phyloP scores from a whole-genome alignment of 2,113 vertebrate species.

The Sinosuthora webbiana region DNA sequence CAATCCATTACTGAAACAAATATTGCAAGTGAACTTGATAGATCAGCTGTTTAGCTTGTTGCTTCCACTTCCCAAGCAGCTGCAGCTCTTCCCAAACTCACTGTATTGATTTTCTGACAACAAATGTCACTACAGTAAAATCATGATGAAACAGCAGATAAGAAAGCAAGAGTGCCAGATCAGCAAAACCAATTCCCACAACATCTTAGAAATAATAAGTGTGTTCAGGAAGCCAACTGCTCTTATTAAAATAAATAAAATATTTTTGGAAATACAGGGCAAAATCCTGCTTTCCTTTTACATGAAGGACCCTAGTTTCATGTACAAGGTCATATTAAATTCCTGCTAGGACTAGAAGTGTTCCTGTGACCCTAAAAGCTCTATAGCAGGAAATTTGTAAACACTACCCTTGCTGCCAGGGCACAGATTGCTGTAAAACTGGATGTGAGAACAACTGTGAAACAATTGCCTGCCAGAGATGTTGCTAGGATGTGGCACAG shows the following conservation, averaged over 20 bases:
- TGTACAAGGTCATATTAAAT: not conserved
- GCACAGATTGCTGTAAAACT: not conserved
- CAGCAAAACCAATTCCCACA: not conserved
- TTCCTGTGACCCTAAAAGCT: not conserved
- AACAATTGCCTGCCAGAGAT: not conserved
- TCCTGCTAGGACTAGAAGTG: not conserved
- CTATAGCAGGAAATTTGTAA: not conserved
- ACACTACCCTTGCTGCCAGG: not conserved
- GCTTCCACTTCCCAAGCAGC: constrained; percentile 21
- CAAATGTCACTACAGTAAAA: constrained; percentile 20
- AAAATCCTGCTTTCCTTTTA: not conserved
- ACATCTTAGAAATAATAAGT: not conserved
- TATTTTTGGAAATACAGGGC: not conserved
- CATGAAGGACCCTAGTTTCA: not conserved
- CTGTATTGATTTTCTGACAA: constrained; percentile 51
- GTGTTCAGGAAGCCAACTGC: not conserved
- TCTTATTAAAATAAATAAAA: not conserved
- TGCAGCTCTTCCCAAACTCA: constrained; percentile 17
- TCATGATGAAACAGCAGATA: constrained; percentile 42
- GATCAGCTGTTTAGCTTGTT: constrained; percentile 1
- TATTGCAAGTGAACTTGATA: constrained; percentile 36
- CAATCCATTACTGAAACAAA: constrained; percentile 38
- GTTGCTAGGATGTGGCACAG: not conserved
- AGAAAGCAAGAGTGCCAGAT: not conserved
- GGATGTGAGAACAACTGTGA: not conserved